Evolutionary conservation across 2,888 invertebrate species (phyloP), one percentile per base, ranked within the genome.

Genomic region (Melinopterus prodromus): DNA sequence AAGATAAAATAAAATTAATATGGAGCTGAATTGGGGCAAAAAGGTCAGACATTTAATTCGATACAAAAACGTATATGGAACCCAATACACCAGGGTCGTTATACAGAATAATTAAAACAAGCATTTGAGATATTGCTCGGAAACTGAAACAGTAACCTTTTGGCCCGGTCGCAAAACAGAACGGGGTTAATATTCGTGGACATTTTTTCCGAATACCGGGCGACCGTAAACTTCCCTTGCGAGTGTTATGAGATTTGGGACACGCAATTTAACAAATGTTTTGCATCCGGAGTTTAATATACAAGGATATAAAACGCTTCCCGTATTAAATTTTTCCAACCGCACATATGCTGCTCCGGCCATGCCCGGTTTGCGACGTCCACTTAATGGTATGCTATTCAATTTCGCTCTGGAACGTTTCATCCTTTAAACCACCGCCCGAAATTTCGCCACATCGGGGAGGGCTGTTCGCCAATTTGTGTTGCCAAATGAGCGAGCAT

Each of bases 161-260:
- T 6, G 53, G 12, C 53, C 53, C 9, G 53, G 53, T 53, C 53
- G 12, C 53, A 53, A 9, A 53, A 53, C 53, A 53, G 5, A 53
- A 53, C 53, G 53, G 53, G 53, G 53, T 53, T 53, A 53, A 53
- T 53, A 53, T 53, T 53, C 53, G 53, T 9, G 53, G 53, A 12
- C 53, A 53, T 53, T 53, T 53, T 53, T 53, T 53, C 12, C 53
- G 53, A 53, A 53, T 53, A 53, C 53, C 53, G 7, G 53, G 2
- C 53, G 53, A 53, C 53, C 53, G 53, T 53, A 53, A 53, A 53
- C 9, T 53, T 53, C 53, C 9, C 53, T 12, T 1, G 53, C 53
- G 53, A 53, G 53, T 53, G 53, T 53, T 53, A 53, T 53, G 53
- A 53, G 53, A 53, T 53, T 53, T 53, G 53, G 53, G 53, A 53